These are phyloP conservation scores for Drosophila subquinaria DNA, from an alignment of 2,888 invertebrate species.

Conservation along the genomic window DNA sequence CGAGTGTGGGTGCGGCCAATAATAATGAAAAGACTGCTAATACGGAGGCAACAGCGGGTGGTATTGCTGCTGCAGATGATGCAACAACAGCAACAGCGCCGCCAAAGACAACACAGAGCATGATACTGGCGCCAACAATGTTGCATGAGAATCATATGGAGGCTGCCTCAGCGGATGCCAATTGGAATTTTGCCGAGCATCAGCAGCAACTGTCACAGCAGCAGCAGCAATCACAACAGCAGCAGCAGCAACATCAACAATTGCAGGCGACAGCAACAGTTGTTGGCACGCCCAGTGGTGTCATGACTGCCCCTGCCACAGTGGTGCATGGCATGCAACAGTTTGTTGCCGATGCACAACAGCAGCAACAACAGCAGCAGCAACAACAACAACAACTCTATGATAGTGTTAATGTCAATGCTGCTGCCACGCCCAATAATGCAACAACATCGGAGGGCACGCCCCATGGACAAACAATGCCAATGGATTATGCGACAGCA, in stretches of 20 bases:
- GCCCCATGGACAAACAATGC: slow-evolving; percentile 85
- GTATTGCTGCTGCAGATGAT: slow-evolving; percentile 12
- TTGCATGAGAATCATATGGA: slow-evolving; percentile 82
- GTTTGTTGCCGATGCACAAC: slow-evolving; percentile 54
- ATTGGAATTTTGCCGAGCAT: slow-evolving; percentile 78
- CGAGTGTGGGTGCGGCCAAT: slow-evolving; percentile 85
- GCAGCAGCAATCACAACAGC: slow-evolving; percentile 69
- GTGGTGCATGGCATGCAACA: slow-evolving; percentile 83
- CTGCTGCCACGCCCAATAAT: slow-evolving; percentile 63
- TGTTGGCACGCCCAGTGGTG: slow-evolving; percentile 84
- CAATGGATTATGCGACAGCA: slow-evolving; percentile 81
- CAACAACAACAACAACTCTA: slow-evolving; percentile 86
- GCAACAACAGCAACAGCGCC: slow-evolving; percentile 35
- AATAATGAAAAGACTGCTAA: slow-evolving; percentile 83
- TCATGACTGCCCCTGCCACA: slow-evolving; percentile 86
- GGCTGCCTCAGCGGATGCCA: slow-evolving; percentile 80
- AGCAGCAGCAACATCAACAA: slow-evolving; percentile 64
- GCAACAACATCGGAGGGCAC: slow-evolving; percentile 49
- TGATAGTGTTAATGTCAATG: slow-evolving; percentile 84
- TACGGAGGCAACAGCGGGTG: slow-evolving; percentile 53
- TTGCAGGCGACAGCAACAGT: slow-evolving; percentile 65
- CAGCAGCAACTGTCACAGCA: slow-evolving; percentile 50
- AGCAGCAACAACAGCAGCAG: slow-evolving; percentile 43
- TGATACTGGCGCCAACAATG: slow-evolving; percentile 81
- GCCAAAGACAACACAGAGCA: slow-evolving; percentile 83